Percentiles rank a stretch among this genome's conserved stretches.
phyloP scores from a whole-genome alignment of 2,888 invertebrate species.

The Danaus chrysippus region DNA sequence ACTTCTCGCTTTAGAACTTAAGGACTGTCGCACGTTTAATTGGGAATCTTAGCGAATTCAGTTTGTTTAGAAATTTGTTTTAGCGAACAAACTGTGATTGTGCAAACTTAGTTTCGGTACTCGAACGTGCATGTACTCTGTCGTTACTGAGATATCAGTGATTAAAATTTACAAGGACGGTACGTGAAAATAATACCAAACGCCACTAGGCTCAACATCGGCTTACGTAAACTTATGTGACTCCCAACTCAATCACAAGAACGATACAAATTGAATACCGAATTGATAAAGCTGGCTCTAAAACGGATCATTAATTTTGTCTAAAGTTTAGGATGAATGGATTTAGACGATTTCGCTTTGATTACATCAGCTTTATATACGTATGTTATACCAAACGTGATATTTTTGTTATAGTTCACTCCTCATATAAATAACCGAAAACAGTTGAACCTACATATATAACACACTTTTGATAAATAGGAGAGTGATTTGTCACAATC shows the following conservation, averaged over 20 bases:
- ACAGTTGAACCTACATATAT: no score
- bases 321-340: slow-evolving; percentile 29
- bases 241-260: slow-evolving; percentile 33
- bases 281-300: slow-evolving; percentile 31
- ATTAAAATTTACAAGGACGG: slow-evolving; percentile 41
- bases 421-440: no score
- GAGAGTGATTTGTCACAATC: no score
- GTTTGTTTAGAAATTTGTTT: slow-evolving; percentile 64
- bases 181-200: slow-evolving; percentile 47
- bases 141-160: slow-evolving; percentile 31
- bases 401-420: not conserved
- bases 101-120: slow-evolving; percentile 44
- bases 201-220: slow-evolving; percentile 24
- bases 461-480: no score
- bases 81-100: slow-evolving; percentile 52
- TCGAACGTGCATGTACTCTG: slow-evolving; percentile 26
- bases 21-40: slow-evolving; percentile 73
- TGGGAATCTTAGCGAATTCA: slow-evolving; percentile 73
- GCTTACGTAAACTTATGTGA: slow-evolving; percentile 32
- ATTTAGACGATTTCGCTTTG: slow-evolving; percentile 24
- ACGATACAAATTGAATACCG: slow-evolving; percentile 33
- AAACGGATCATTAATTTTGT: slow-evolving; percentile 34
- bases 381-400: slow-evolving; percentile 11
- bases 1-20: slow-evolving; percentile 60
- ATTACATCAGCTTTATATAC: slow-evolving; percentile 11